These are phyloP conservation scores for Corydoras sp. DNA, from an alignment of 2,113 vertebrate species.

Conservation along the genomic window DNA sequence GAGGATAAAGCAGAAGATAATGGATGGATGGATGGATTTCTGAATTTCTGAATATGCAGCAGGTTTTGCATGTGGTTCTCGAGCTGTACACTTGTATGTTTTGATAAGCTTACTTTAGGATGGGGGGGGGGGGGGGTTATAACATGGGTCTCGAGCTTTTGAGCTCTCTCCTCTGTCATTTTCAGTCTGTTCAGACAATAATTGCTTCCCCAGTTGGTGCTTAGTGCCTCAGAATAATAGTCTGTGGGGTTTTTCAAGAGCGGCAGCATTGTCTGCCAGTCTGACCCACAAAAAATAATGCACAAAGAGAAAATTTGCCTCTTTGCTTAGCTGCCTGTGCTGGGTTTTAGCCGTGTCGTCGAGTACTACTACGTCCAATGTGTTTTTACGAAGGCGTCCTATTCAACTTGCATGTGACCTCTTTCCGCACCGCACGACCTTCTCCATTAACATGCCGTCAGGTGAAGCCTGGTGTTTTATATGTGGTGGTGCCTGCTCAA, in stretches of 20 bases:
- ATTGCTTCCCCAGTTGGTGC: conserved; percentile 11
- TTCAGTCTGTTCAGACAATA: conserved; percentile 23
- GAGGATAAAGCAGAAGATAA: too few relatives aligned
- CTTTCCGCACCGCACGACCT: conserved; percentile 34
- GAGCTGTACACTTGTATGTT: too few relatives aligned
- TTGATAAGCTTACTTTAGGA: too few relatives aligned
- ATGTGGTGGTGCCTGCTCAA: background rate
- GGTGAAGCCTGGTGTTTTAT: conserved; percentile 8
- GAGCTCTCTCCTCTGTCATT: background rate
- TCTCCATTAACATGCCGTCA: conserved; percentile 21
- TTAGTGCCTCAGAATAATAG: conserved; percentile 1
- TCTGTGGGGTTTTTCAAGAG: background rate
- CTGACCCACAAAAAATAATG: background rate
- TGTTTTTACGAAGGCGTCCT: background rate
- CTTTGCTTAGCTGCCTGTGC: too few relatives aligned
- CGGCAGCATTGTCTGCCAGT: background rate
- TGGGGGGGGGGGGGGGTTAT: too few relatives aligned
- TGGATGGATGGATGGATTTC: too few relatives aligned
- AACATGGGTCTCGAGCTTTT: background rate
- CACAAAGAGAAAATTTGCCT: background rate
- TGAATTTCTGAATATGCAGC: too few relatives aligned
- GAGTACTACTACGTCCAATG: background rate
- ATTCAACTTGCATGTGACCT: conserved; percentile 52
- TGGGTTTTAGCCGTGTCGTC: background rate
- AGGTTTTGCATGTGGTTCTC: too few relatives aligned